Conservation (phyloP, 2,113 vertebrate species). For the Lampris megalopsis region DNA sequence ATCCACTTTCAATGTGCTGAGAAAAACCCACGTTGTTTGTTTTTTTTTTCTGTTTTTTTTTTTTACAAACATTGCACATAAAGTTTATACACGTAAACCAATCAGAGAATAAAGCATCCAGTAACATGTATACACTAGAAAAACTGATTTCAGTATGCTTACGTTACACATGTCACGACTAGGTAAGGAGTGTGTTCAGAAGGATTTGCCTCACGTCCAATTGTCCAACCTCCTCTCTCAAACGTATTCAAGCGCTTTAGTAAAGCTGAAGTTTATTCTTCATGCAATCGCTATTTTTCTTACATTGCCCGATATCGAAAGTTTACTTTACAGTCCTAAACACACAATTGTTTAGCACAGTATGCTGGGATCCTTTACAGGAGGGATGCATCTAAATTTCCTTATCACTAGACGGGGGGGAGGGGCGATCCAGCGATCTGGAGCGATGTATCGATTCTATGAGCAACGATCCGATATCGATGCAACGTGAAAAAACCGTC, state of each 20-base stretch:
- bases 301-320: constrained; percentile 45
- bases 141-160: constrained; percentile 15
- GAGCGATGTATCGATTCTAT: too few relatives aligned
- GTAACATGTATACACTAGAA: constrained; percentile 5
- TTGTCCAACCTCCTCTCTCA: constrained; percentile 19
- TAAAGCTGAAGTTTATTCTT: constrained; percentile 46
- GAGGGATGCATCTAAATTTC: constrained; percentile 47
- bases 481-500: too few relatives aligned
- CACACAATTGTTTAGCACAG: constrained; percentile 43
- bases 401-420: not conserved
- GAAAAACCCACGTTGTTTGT: not conserved
- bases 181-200: constrained; percentile 31
- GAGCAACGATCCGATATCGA: too few relatives aligned
- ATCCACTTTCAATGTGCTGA: not conserved
- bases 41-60: constrained; percentile 10
- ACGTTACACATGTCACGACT: constrained; percentile 13
- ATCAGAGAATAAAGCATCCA: constrained; percentile 34
- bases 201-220: constrained; percentile 40
- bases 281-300: constrained; percentile 41
- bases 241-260: constrained; percentile 51
- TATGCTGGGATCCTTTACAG: constrained; percentile 13
- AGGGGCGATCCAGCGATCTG: too few relatives aligned
- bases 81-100: constrained; percentile 42
- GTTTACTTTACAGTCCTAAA: constrained; percentile 35
- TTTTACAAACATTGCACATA: constrained; percentile 61